Conservation (phyloP, 2,888 invertebrate genomes). For the Platerodrilus igneus region DNA sequence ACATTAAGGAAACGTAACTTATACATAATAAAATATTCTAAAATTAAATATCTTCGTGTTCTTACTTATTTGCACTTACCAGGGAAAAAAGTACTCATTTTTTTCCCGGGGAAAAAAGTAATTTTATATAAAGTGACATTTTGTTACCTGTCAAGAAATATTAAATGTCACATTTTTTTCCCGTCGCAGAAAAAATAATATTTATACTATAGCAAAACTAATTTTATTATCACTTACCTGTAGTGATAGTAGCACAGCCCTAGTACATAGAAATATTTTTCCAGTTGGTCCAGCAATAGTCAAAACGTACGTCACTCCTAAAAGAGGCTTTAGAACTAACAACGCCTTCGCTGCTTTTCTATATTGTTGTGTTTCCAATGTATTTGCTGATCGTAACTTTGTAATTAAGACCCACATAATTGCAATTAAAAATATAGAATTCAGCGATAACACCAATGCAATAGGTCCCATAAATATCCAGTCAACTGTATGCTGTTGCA, state of each 20-base stretch:
- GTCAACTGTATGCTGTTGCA: constrained; percentile 73
- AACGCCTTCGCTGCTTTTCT: constrained; percentile 88
- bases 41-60: no score
- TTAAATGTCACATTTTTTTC: no score
- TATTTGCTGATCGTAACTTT: constrained; percentile 86
- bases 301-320: constrained; percentile 87
- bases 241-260: constrained; percentile 81
- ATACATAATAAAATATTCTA: no score
- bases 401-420: constrained; percentile 94
- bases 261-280: constrained; percentile 70
- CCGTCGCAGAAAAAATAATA: no score
- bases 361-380: constrained; percentile 85
- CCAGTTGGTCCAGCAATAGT: constrained; percentile 81
- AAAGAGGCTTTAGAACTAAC: constrained; percentile 85
- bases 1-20: no score
- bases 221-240: constrained; percentile 72
- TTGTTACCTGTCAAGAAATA: no score
- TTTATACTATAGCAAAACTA: no score
- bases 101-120: no score
- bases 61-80: no score
- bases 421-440: constrained; percentile 74
- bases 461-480: constrained; percentile 87
- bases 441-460: constrained; percentile 73
- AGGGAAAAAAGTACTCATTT: no score
- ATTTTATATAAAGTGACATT: no score